phyloP scores from a whole-genome alignment of 2,888 invertebrate species.

The Caenorhabditis sulstoni region DNA sequence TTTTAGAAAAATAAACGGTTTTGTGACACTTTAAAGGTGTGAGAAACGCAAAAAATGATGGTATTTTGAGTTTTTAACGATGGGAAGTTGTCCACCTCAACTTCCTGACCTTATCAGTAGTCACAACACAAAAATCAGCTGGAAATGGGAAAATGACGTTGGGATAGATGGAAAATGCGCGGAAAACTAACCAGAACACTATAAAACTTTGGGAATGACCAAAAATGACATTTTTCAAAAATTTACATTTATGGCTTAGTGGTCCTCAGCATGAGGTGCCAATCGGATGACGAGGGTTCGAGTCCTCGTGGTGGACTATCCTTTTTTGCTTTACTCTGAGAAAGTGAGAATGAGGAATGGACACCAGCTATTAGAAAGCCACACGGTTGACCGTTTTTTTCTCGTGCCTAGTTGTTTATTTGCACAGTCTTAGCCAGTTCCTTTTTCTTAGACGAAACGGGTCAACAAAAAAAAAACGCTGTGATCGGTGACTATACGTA shows the following conservation, averaged over 20 bases:
- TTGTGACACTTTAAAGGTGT: neutral
- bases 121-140: constrained; percentile 22
- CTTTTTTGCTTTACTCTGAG: constrained; percentile 14
- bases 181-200: too few species aligned
- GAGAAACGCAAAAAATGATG: neutral
- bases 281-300: neutral
- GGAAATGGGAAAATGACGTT: neutral
- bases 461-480: constrained; percentile 2
- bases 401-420: constrained; percentile 39
- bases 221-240: neutral
- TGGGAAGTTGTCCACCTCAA: constrained; percentile 21
- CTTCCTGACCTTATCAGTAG: constrained; percentile 16
- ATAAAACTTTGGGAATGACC: neutral
- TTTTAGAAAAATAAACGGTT: neutral
- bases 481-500: too few species aligned
- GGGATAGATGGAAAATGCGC: too few species aligned
- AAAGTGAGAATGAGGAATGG: too few species aligned
- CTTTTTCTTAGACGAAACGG: neutral
- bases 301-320: constrained; percentile 5
- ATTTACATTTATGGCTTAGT: too few species aligned
- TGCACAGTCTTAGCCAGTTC: constrained; percentile 19
- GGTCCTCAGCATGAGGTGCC: neutral
- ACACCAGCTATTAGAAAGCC: too few species aligned
- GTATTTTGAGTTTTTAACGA: constrained; percentile 8
- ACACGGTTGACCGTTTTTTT: too few species aligned